Base-by-base conservation (phyloP, 1,140 invertebrate species). In the Metaphire vulgaris region DNA sequence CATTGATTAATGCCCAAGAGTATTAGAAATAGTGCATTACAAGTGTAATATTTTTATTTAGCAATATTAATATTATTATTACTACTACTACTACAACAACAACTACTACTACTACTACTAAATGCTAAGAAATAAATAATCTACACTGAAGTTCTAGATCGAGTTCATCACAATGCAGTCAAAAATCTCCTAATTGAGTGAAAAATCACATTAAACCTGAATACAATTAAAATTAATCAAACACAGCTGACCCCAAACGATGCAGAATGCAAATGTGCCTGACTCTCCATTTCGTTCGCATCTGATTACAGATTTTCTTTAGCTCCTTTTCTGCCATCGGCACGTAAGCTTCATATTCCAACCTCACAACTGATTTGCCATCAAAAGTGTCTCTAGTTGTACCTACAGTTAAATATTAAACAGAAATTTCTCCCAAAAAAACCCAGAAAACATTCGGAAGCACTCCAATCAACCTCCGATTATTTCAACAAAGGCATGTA, bases 281-380 rank as follows among this genome's bases (percentile, higher is more conserved):
- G 26, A 86, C 78, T 14, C 64, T n/a, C 85, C 85, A 87, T 75
- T 83, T 80, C 28, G 77, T 76, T 34, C 82, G 72, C 1, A 83
- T 80, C 33, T 91, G 88, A 0, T 86, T 79, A 84, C 94, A 96
- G 14, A 97, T 91, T 79, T 90, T 90, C 76, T 90, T 89, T 89
- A 97, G 91, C 80, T 92, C 89, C 82, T 93, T 93, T 0, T 92
- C 79, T 15, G 94, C 95, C 96, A 98, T 98, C 68, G 90, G 86
- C 79, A 93, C 91, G 86, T 97, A 98, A 0, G 95, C 93, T 88
- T 98, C 95, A 88, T 98, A 98, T 83, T 94, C 91, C 65, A 98
- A 87, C 74, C 89, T 89, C 6, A 91, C 71, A 21, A 98, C 94
- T 89, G 89, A 90, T 88, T 93, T 93, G 29, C 90, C 90, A 77